Conservation (phyloP, 2,113 vertebrate genomes). For the Dasypus novemcinctus region DNA sequence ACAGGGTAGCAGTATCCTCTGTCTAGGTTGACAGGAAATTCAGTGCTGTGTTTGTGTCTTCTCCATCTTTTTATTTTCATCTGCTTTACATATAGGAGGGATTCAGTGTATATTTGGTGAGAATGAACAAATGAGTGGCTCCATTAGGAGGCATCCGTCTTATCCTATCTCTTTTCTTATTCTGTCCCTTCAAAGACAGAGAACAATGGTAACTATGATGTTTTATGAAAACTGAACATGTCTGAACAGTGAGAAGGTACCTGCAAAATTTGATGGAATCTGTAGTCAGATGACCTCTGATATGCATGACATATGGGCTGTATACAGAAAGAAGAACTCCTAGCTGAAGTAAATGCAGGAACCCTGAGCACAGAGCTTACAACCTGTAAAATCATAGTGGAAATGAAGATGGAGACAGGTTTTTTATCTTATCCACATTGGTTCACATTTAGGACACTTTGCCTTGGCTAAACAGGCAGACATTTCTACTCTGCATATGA, state of each 20-base stretch:
- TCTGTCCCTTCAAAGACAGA: background rate
- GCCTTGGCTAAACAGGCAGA: background rate
- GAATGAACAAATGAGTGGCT: background rate
- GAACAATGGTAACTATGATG: background rate
- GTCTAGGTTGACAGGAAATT: background rate
- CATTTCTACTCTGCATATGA: slow-evolving; percentile 22
- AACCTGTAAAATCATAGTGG: background rate
- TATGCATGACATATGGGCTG: background rate
- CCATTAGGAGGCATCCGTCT: background rate
- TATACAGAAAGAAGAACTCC: background rate
- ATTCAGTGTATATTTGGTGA: background rate
- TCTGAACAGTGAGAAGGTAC: background rate
- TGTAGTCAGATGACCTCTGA: background rate
- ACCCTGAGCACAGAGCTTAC: background rate
- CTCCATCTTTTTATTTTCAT: background rate
- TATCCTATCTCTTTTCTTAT: background rate
- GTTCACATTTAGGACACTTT: background rate
- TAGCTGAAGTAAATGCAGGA: background rate
- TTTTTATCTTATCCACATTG: background rate
- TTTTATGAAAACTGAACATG: background rate
- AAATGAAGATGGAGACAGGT: background rate
- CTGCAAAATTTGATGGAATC: background rate
- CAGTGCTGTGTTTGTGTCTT: background rate
- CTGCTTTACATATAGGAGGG: background rate
- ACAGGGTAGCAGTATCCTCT: background rate